Evolutionary conservation across 2,113 vertebrate genomes (phyloP), one percentile per base, ranked within the genome.

Genomic region (Aphelocoma coerulescens): DNA sequence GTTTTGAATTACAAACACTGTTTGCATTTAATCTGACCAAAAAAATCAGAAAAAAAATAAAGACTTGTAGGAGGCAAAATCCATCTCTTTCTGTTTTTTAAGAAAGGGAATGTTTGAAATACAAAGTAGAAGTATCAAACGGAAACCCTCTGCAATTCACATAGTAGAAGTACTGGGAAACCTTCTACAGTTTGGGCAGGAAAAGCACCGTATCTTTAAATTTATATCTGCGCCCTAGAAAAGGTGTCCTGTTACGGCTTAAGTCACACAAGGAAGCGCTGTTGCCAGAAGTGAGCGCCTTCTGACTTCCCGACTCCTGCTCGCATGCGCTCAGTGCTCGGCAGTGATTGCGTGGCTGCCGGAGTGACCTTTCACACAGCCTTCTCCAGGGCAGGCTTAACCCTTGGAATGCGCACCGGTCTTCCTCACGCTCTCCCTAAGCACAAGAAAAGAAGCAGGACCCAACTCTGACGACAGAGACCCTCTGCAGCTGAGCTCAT

Each of bases 31-130:
- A 44, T 72, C 44, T 35, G 51, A 51, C 20, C 6, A 33, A 21
- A 0, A 35, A 21, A 0, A 0, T 14, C 2, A 39, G 35, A 20
- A 8, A 75, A 71, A 71, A 61, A 69, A 20, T 3, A 0, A 66
- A 62, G 32, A 43, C n/a, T 58, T 15, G 5, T 20, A 46, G 32
- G 24, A 32, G 55, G 22, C 16, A 65, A 89, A 89, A 87, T 22
- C 24, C 9, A 7, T 44, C 5, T 5, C 11, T 22, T 22, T 21
- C 5, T 5, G 37, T 0, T 48, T 77, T 80, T 66, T 8, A 66
- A n/a, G 13, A 54, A 59, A 52, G 10, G 10, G 6, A 63, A 52
- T 1, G 1, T 63, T 35, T 48, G 37, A 51, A 79, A 78, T 44
- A 3, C 4, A 22, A 51, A 9, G n/a, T 62, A 35, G 26, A 28